phyloP scores from a whole-genome alignment of 2,797 vertebrate genomes.

The Manis pentadactyla region DNA sequence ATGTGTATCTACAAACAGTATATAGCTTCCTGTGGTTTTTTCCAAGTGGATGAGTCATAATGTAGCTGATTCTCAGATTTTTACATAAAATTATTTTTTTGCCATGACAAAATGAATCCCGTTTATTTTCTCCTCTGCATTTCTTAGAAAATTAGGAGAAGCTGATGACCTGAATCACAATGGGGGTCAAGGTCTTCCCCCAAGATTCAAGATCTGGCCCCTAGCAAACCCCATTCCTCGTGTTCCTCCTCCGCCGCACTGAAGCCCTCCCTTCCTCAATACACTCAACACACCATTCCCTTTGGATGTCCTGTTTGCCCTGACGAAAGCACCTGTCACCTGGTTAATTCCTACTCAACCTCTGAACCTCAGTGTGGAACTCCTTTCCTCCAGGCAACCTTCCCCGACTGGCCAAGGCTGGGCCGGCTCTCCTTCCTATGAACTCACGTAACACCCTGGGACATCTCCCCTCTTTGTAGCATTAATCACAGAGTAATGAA shows the following conservation, averaged over 20 bases:
- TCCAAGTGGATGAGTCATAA: not conserved
- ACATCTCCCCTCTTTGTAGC: not conserved
- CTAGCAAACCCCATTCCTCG: not conserved
- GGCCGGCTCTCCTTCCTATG: not conserved
- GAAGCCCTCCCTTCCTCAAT: not conserved
- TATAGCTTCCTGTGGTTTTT: not conserved
- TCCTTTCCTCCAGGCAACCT: not conserved
- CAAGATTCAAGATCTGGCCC: not conserved
- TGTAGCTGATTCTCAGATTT: not conserved
- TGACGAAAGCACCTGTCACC: not conserved
- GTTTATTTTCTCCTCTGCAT: not conserved
- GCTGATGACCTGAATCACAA: not conserved
- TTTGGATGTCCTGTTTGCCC: not conserved
- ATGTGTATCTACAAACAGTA: not conserved
- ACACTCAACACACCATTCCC: not conserved
- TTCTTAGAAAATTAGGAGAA: not conserved
- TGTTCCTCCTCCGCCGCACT: not conserved
- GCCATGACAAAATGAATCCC: not conserved
- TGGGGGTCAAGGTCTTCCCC: not conserved
- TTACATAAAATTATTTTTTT: not conserved
- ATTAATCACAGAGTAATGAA: not conserved
- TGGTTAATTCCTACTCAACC: not conserved
- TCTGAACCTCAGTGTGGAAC: not conserved
- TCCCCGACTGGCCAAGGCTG: not conserved
- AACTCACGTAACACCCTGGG: not conserved